phyloP scores from a whole-genome alignment of 2,797 vertebrate species.

The Lateolabrax maculatus region DNA sequence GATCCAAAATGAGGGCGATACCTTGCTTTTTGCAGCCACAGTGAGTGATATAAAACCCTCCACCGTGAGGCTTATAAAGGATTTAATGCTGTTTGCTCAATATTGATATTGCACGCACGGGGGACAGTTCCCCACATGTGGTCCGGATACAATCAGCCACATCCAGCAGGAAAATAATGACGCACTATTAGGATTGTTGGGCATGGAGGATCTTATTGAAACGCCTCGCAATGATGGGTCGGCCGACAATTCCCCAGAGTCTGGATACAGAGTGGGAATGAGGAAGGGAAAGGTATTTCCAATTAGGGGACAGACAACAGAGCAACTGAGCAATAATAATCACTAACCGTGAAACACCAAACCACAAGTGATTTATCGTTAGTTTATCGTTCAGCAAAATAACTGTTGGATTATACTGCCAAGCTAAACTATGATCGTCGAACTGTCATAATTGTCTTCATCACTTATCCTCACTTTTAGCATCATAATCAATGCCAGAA shows the following conservation, averaged over 20 bases:
- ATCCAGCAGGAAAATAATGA: slow-evolving; percentile 39
- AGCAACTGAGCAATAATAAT: too few species aligned
- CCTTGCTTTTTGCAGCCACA: not conserved
- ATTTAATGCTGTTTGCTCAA: slow-evolving; percentile 4
- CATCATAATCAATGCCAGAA: not conserved
- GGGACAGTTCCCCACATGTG: not conserved
- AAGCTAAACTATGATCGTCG: not conserved
- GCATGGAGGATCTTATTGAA: slow-evolving; percentile 35
- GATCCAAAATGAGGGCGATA: not conserved
- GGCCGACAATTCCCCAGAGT: slow-evolving; percentile 3
- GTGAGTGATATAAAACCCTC: not conserved
- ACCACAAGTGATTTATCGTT: not conserved
- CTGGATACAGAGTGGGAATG: not conserved
- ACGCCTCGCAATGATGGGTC: slow-evolving; percentile 5
- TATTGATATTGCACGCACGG: not conserved
- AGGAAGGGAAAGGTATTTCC: not conserved
- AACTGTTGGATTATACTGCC: not conserved
- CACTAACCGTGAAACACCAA: too few species aligned
- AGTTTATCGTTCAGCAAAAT: not conserved
- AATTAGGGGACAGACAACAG: slow-evolving; percentile 7
- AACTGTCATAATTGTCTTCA: not conserved
- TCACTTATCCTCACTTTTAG: not conserved
- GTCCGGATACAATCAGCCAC: slow-evolving; percentile 49
- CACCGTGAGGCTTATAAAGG: not conserved
- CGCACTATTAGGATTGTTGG: slow-evolving; percentile 18